Evolutionary conservation across 2,797 vertebrate species (phyloP), one percentile per base, ranked within the genome.

Genomic region (Cuculus canorus): DNA sequence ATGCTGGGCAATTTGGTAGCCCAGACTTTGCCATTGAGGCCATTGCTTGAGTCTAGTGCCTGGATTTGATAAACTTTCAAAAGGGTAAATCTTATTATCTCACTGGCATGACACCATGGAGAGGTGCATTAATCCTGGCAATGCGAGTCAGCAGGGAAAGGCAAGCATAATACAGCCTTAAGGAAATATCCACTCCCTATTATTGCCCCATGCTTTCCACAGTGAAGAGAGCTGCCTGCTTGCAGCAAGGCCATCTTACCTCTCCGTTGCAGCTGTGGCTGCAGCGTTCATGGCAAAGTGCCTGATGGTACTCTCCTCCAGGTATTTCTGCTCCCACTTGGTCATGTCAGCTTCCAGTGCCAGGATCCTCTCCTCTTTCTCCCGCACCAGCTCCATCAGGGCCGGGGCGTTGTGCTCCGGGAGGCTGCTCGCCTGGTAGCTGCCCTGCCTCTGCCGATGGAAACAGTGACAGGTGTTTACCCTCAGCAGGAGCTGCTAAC

Each of bases 261-360:
- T 98, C 96, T 98, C 98, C 0, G 97, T 97, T 0, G 97, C 97
- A 2, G 98, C 98, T 0, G 98, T 98, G 65, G 98, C 98, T 0
- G 97, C 98, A 0, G 98, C 98, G 2, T 98, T 98, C 98, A 98
- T 98, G 90, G 98, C 98, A 2, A 99, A 99, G 90, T 98, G 98
- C 13, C 98, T 97, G 88, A 98, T 98, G 0, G 98, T 98, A 14
- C 98, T 99, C 91, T 99, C 98, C 93, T 99, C 98, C 82, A 99
- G 97, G 56, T 98, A 99, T 69, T 99, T 99, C 97, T 99, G 98
- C 79, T 99, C 98, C 98, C 98, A 99, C 94, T 98, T 98, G 69
- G 98, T 98, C 98, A 98, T 98, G 96, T 98, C 98, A 0, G 98
- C 98, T 97, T 99, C 98, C 91, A 99, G 84, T 33, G 98, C 98